A percentile compares a stretch with the other conserved stretches of the same genome.
These are phyloP conservation scores for Eucera pruinosa DNA, from an alignment of 2,888 invertebrate species.

Conservation along the genomic window DNA sequence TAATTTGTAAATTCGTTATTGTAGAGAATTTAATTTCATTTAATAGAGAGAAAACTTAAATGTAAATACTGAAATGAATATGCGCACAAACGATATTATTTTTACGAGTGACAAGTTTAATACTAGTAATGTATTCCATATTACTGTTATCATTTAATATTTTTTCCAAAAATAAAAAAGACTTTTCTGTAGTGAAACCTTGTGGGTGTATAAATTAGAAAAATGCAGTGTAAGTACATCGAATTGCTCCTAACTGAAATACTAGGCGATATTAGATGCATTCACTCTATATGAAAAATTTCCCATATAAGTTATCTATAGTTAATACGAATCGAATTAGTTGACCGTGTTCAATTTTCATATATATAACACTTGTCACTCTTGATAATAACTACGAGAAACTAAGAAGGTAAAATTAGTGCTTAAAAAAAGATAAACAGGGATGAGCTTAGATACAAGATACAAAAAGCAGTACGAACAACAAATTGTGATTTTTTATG, in stretches of 20 bases:
- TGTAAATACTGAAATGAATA: not conserved
- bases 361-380: too few relatives aligned
- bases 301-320: too few relatives aligned
- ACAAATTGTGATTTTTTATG: slow-evolving; percentile 55
- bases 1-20: too few relatives aligned
- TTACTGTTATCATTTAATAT: slow-evolving; percentile 5
- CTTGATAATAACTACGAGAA: not conserved
- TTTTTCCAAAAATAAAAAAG: slow-evolving; percentile 7
- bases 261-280: too few relatives aligned
- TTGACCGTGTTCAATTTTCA: too few relatives aligned
- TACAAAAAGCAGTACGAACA: slow-evolving; percentile 8
- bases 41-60: not conserved
- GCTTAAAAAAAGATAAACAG: not conserved
- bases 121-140: not conserved
- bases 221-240: too few relatives aligned
- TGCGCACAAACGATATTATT: slow-evolving; percentile 15
- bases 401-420: too few relatives aligned
- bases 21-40: too few relatives aligned
- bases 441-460: not conserved
- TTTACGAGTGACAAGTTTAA: slow-evolving; percentile 22
- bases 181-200: slow-evolving; percentile 17
- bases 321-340: too few relatives aligned
- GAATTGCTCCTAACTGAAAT: too few relatives aligned
- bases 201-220: slow-evolving; percentile 7
- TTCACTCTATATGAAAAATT: too few relatives aligned